Evolutionary conservation across 2,888 invertebrate genomes (phyloP).

Genomic region (Peribatodes rhomboidaria): DNA sequence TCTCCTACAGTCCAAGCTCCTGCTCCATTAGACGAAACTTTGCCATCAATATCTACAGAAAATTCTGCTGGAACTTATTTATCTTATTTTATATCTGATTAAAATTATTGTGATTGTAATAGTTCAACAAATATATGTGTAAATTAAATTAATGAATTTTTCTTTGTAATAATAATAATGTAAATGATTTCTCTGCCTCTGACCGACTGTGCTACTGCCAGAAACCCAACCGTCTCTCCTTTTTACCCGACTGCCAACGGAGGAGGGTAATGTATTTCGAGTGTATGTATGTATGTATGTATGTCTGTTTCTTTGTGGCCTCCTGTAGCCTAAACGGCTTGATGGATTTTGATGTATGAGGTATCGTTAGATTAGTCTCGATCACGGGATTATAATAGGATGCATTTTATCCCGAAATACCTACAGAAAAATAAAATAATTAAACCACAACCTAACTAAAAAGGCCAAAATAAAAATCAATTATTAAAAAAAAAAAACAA

Average conservation of each 20-base stretch:
- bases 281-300: slow-evolving; percentile 1
- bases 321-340: slow-evolving; percentile 1
- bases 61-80: slow-evolving; percentile 40
- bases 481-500: background rate
- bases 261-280: background rate
- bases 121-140: background rate
- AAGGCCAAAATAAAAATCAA: background rate
- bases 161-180: background rate
- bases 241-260: background rate
- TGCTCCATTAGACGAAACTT: slow-evolving; percentile 36
- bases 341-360: background rate
- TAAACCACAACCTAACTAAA: background rate
- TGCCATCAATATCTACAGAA: slow-evolving; percentile 41
- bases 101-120: slow-evolving; percentile 25
- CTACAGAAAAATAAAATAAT: background rate
- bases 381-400: slow-evolving; percentile 1
- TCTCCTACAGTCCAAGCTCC: slow-evolving; percentile 39
- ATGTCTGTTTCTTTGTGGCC: slow-evolving; percentile 1
- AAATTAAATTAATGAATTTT: slow-evolving; percentile 22
- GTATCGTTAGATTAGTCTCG: background rate
- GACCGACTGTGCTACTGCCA: background rate
- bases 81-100: slow-evolving; percentile 35
- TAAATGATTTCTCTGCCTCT: background rate
- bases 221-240: background rate
- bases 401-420: background rate